A percentile compares a stretch with the other conserved stretches of the same genome.
Evolutionary conservation across 2,113 vertebrate species (phyloP).

Genomic region (Columba livia): DNA sequence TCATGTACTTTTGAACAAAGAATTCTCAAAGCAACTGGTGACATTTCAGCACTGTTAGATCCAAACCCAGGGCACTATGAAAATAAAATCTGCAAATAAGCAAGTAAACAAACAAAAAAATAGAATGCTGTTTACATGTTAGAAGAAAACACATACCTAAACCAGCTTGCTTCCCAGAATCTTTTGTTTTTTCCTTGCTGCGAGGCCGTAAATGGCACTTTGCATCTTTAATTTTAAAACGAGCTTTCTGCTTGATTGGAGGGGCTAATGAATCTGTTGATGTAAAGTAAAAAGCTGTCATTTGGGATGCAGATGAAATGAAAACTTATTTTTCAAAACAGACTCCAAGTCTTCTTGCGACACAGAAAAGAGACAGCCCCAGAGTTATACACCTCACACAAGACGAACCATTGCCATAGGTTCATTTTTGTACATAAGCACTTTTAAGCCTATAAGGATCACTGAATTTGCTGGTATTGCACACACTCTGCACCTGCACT

Average conservation of each 20-base stretch:
- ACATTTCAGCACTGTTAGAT: background rate
- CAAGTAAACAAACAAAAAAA: background rate
- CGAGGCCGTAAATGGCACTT: constrained; percentile 91
- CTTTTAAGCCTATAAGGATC: background rate
- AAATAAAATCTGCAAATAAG: background rate
- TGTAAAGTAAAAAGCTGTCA: background rate
- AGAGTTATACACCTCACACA: background rate
- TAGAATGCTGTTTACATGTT: background rate
- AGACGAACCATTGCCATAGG: background rate
- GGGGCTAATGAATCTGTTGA: constrained; percentile 78
- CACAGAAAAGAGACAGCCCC: background rate
- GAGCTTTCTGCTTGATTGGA: constrained; percentile 91
- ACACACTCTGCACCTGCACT: background rate
- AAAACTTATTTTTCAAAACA: background rate
- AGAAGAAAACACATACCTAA: constrained; percentile 76
- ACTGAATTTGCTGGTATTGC: background rate
- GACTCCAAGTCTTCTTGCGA: background rate
- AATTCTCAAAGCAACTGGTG: background rate
- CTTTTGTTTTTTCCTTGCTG: constrained; percentile 85
- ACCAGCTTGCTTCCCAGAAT: constrained; percentile 75
- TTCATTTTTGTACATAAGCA: background rate
- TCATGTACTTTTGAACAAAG: background rate
- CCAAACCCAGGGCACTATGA: background rate
- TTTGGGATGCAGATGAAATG: background rate
- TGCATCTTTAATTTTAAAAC: constrained; percentile 95